These are phyloP conservation scores for Physocephala rufipes DNA, from an alignment of 2,888 invertebrate species.

Conservation along the genomic window DNA sequence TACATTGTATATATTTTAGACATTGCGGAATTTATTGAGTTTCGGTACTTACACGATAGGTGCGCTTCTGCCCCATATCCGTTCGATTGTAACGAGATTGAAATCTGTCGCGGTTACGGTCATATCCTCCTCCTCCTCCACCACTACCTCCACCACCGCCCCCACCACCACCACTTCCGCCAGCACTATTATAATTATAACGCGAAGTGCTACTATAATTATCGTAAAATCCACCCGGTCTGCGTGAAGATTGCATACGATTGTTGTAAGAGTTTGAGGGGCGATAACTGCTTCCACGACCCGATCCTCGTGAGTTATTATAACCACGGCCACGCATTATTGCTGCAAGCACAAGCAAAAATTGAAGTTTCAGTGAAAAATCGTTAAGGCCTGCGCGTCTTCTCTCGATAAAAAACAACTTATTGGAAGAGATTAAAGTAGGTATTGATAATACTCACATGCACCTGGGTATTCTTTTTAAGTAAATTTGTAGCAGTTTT, in stretches of 20 bases:
- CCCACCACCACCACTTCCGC: constrained; percentile 55
- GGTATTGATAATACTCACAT: too few species aligned
- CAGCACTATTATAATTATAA: constrained; percentile 53
- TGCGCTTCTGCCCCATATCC: constrained; percentile 59
- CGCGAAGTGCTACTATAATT: constrained; percentile 48
- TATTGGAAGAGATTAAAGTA: background rate
- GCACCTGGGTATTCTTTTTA: too few species aligned
- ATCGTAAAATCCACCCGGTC: constrained; percentile 53
- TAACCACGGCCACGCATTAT: constrained; percentile 43
- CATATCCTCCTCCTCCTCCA: constrained; percentile 59
- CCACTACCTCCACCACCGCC: constrained; percentile 53
- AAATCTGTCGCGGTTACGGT: constrained; percentile 53
- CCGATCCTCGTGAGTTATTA: constrained; percentile 35
- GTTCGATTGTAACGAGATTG: constrained; percentile 47
- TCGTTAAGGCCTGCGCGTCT: too few species aligned
- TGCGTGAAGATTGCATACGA: constrained; percentile 59
- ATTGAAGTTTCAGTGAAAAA: background rate
- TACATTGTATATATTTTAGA: background rate
- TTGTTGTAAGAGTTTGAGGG: constrained; percentile 54
- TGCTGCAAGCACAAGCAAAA: too few species aligned
- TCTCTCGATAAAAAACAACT: background rate
- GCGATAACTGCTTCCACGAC: constrained; percentile 47
- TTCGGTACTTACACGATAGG: constrained; percentile 58
- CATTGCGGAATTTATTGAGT: background rate
- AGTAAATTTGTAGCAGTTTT: background rate